phyloP scores from a whole-genome alignment of 2,888 invertebrate species.

The Caenorhabditis doughertyi region DNA sequence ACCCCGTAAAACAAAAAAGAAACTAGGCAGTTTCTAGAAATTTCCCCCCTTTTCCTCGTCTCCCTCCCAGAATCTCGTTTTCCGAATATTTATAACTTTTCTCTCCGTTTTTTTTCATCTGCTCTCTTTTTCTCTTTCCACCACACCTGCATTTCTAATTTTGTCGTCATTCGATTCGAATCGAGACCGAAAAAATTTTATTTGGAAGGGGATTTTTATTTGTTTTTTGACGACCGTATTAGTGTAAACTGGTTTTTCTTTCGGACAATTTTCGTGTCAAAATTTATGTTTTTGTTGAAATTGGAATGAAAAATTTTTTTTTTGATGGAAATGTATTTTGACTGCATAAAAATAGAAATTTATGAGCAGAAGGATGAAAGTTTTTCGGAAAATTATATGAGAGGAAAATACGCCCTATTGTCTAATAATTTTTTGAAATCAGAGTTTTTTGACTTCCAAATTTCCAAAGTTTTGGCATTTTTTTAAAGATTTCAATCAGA shows the following conservation, averaged over 20 bases:
- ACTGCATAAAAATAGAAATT: background rate
- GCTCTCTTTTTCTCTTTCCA: background rate
- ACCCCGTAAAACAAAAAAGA: too few species aligned
- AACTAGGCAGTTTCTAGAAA: too few species aligned
- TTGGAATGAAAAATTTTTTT: too few species aligned
- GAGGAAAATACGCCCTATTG: too few species aligned
- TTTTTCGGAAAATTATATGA: too few species aligned
- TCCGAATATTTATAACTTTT: constrained; percentile 33
- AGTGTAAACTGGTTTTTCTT: constrained; percentile 15
- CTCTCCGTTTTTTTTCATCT: background rate
- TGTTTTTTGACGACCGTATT: constrained; percentile 8
- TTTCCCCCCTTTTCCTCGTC: background rate
- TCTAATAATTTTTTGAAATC: too few species aligned
- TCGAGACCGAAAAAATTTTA: background rate
- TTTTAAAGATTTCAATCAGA: too few species aligned
- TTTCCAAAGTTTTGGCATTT: too few species aligned
- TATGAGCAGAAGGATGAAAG: background rate
- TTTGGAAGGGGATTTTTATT: background rate
- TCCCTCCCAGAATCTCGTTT: too few species aligned
- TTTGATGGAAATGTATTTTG: background rate
- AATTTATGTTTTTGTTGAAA: background rate
- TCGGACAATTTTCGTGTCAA: constrained; percentile 43
- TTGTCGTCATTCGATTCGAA: constrained; percentile 4
- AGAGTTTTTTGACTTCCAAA: too few species aligned
- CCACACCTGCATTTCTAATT: constrained; percentile 55